phyloP scores from a whole-genome alignment of 2,797 vertebrate species.

The Notamacropus eugenii region DNA sequence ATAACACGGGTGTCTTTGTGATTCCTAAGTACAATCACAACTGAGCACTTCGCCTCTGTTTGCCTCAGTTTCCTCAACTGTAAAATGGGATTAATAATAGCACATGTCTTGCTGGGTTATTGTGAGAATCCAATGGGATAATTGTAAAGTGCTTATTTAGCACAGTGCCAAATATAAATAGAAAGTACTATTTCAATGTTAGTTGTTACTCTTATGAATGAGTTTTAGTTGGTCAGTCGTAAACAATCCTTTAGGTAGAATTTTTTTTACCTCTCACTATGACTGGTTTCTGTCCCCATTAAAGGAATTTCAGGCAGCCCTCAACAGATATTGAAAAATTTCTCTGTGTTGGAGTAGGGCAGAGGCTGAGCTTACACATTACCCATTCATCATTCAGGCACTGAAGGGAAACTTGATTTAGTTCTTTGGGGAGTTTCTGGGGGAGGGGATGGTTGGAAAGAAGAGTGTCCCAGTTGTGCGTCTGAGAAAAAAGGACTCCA shows the following conservation, averaged over 20 bases:
- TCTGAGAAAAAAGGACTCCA: not conserved
- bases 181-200: not conserved
- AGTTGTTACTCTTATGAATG: not conserved
- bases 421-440: slow-evolving; percentile 34
- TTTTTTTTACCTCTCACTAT: not conserved
- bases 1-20: not conserved
- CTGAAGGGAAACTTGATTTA: slow-evolving; percentile 66
- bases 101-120: not conserved
- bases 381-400: not conserved
- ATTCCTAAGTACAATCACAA: not conserved
- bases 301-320: not conserved
- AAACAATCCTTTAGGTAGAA: not conserved
- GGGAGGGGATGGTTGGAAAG: not conserved
- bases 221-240: not conserved
- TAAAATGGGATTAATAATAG: not conserved
- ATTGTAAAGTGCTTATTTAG: not conserved
- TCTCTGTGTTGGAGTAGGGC: not conserved
- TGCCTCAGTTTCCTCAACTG: not conserved
- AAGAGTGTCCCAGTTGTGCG: not conserved
- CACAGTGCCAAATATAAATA: not conserved
- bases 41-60: not conserved
- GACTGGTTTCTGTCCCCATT: not conserved
- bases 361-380: not conserved
- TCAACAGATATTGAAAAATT: not conserved
- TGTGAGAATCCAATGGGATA: not conserved